Conservation (phyloP, 1,140 invertebrate genomes). For the Drosophila kepulauana region DNA sequence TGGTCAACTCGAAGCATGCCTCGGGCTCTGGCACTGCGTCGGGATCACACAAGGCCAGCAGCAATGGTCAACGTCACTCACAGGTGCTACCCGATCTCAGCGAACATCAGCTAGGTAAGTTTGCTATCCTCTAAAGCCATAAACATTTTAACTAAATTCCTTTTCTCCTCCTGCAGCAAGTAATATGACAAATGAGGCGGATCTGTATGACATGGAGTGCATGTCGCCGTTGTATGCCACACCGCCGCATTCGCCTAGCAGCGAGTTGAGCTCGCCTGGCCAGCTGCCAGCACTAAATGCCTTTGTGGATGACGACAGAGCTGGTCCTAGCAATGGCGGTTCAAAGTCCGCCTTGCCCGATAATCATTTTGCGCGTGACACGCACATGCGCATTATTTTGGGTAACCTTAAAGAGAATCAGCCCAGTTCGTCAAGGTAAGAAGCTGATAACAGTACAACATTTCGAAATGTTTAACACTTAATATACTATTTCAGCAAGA, state of each 20-base stretch:
- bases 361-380: conserved; percentile 94
- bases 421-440: conserved; percentile 73
- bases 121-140: background rate
- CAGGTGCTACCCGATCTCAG: conserved; percentile 83
- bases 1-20: conserved; percentile 85
- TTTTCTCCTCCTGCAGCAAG: conserved; percentile 44
- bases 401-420: conserved; percentile 87
- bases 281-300: conserved; percentile 85
- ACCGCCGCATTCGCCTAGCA: conserved; percentile 93
- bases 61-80: conserved; percentile 85
- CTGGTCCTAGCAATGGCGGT: conserved; percentile 57
- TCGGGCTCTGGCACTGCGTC: conserved; percentile 49
- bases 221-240: conserved; percentile 92
- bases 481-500: conserved; percentile 85
- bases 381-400: conserved; percentile 95
- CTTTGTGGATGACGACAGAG: conserved; percentile 86
- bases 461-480: conserved; percentile 1
- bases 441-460: background rate
- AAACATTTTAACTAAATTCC: background rate
- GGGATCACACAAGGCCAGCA: conserved; percentile 48
- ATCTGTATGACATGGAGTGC: conserved; percentile 84
- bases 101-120: conserved; percentile 81
- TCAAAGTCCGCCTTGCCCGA: conserved; percentile 84
- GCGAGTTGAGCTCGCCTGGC: conserved; percentile 87
- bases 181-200: conserved; percentile 81